Evolutionary conservation across 2,113 vertebrate species (phyloP), one percentile per base, ranked within the genome.

Genomic region (Chloropsis cyanopogon): DNA sequence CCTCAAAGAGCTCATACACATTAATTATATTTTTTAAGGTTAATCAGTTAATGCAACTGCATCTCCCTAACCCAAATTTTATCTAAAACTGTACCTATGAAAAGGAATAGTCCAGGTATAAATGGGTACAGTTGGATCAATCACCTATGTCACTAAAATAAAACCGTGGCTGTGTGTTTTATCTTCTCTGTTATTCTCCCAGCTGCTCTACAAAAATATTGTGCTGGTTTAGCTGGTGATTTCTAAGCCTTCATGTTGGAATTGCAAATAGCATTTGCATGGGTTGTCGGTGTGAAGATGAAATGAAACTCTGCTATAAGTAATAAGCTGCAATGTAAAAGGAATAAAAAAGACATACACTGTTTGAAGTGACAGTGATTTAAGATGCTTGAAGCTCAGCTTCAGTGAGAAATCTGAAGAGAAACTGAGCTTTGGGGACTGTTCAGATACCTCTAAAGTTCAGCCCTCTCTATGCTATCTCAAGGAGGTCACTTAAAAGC

Each of bases 81-180:
- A 33, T 46, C 18, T 83, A 24, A 94, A 92, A 71, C 19, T 59
- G 22, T 77, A n/a, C 12, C 9, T 4, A 17, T 41, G n/a, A 22
- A 81, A 86, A 86, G 12, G 12, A 80, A 37, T 60, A 88, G 6
- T n/a, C 9, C 25, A 28, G 35, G 14, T 70, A 29, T 70, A 41
- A 88, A 71, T 29, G 18, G 42, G 26, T 73, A 10, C 7, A 60
- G 13, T 33, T 83, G 28, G 15, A 61, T 80, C 39, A 54, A 56
- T 86, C 6, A 15, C 22, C 22, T 35, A 5, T 25, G 29, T 54
- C 41, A 41, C 42, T 19, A 31, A 90, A 79, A 70, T 24, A 78
- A 78, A 65, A 19, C 28, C 0, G 1, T 44, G 35, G 19, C 25
- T 73, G 9, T 2, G 1, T 2, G 61, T 54, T 69, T 66, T 61